phyloP scores from a whole-genome alignment of 1,140 invertebrate genomes.

The Hetaerina americana region DNA sequence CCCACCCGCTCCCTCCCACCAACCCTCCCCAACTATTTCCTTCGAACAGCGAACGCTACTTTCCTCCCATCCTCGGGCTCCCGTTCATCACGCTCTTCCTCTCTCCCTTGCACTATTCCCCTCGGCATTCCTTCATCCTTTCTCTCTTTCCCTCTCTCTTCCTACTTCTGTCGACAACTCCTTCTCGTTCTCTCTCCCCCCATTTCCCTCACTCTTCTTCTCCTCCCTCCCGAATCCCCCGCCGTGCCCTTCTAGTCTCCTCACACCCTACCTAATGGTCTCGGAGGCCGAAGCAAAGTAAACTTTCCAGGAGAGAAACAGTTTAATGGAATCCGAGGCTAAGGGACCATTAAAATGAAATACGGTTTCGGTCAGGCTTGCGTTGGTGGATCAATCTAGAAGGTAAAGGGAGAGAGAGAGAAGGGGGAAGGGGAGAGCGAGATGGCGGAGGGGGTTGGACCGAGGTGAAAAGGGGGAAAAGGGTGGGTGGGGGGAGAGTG shows the following conservation, averaged over 20 bases:
- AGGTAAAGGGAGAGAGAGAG: not conserved
- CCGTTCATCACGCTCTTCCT: too few relatives aligned
- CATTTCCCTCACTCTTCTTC: not conserved
- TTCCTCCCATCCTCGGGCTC: too few relatives aligned
- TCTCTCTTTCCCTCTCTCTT: not conserved
- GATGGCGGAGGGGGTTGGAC: not conserved
- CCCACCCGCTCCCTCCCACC: too few relatives aligned
- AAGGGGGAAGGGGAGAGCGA: not conserved
- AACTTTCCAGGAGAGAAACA: conserved; percentile 28
- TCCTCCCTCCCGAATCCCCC: not conserved
- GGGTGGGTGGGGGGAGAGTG: not conserved
- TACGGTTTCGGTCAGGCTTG: conserved; percentile 20
- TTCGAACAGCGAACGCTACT: too few relatives aligned
- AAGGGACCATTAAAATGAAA: conserved; percentile 35
- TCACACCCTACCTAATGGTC: conserved; percentile 25
- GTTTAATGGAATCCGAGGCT: conserved; percentile 32
- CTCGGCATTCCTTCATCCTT: too few relatives aligned
- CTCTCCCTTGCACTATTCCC: too few relatives aligned
- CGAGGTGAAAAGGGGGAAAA: too few relatives aligned
- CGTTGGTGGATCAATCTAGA: conserved; percentile 12
- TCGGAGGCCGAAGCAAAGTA: conserved; percentile 26
- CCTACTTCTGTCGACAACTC: too few relatives aligned
- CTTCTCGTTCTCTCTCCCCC: not conserved
- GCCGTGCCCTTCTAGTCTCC: not conserved
- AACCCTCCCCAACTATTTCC: too few relatives aligned